Conservation (phyloP, 2,113 vertebrate genomes). For the Beaufortia kweichowensis region DNA sequence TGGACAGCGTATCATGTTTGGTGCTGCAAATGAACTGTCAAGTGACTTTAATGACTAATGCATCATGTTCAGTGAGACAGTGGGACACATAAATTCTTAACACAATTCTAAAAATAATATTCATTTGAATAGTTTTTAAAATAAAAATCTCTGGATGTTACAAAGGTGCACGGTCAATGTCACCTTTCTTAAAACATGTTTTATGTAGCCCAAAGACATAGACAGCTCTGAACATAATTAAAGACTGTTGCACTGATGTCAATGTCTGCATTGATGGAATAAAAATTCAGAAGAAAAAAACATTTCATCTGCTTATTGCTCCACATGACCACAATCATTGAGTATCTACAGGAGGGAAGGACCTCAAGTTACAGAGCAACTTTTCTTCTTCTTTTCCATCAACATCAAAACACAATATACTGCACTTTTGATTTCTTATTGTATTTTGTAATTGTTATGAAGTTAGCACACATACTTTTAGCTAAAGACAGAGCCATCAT, state of each 20-base stretch:
- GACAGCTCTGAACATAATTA: neutral
- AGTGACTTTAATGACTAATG: too few species aligned
- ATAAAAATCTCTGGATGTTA: too few species aligned
- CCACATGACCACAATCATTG: neutral
- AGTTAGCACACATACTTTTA: constrained; percentile 50
- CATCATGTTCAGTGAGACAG: too few species aligned
- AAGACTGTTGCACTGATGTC: neutral
- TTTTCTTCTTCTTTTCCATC: neutral
- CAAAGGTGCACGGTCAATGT: neutral
- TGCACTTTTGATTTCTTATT: neutral
- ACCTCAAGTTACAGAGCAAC: neutral
- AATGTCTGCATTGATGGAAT: neutral
- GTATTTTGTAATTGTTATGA: constrained; percentile 35
- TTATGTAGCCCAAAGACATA: neutral
- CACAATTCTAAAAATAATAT: too few species aligned
- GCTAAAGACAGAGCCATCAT: constrained; percentile 69
- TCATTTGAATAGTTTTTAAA: too few species aligned
- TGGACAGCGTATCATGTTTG: too few species aligned
- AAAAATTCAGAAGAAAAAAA: neutral
- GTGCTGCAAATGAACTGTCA: too few species aligned
- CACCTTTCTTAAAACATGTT: neutral
- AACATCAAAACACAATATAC: neutral
- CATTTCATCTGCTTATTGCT: too few species aligned
- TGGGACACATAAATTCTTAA: too few species aligned
- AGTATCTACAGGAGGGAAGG: too few species aligned